Percentiles rank a stretch among this genome's conserved stretches.
Evolutionary conservation across 2,888 invertebrate genomes (phyloP).

Genomic region (Andrena bicolor): DNA sequence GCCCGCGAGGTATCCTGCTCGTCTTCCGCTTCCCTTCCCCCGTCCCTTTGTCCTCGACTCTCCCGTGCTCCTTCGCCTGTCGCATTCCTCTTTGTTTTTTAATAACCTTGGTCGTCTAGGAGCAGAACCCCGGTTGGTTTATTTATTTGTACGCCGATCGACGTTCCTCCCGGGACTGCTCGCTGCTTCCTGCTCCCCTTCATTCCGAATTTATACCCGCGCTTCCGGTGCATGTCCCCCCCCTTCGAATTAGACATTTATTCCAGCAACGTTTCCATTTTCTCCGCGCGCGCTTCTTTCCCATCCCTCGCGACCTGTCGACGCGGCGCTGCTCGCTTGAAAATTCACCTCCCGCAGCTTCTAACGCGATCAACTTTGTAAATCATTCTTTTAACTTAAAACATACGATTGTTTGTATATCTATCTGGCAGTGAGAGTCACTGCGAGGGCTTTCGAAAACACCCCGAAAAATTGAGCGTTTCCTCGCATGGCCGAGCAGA

Average conservation of each 20-base stretch:
- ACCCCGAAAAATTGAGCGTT: conserved; percentile 8
- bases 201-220: conserved; percentile 44
- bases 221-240: conserved; percentile 18
- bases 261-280: background rate
- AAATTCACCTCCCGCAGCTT: too few species aligned
- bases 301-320: background rate
- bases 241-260: conserved; percentile 30
- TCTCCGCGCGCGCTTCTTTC: background rate
- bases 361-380: too few species aligned
- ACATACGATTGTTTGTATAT: too few species aligned
- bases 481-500: conserved; percentile 30
- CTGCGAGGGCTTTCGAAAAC: background rate
- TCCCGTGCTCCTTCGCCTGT: background rate
- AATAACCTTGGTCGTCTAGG: conserved; percentile 22
- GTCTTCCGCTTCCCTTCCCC: conserved; percentile 48
- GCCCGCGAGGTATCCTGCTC: conserved; percentile 45
- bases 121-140: conserved; percentile 7
- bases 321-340: too few species aligned
- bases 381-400: too few species aligned
- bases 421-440: too few species aligned
- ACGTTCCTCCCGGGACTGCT: background rate
- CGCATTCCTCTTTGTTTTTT: conserved; percentile 15
- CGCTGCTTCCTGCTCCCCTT: conserved; percentile 2
- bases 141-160: conserved; percentile 37
- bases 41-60: background rate